Conservation (phyloP, 2,797 vertebrate genomes). For the Loris lydekkerianus region DNA sequence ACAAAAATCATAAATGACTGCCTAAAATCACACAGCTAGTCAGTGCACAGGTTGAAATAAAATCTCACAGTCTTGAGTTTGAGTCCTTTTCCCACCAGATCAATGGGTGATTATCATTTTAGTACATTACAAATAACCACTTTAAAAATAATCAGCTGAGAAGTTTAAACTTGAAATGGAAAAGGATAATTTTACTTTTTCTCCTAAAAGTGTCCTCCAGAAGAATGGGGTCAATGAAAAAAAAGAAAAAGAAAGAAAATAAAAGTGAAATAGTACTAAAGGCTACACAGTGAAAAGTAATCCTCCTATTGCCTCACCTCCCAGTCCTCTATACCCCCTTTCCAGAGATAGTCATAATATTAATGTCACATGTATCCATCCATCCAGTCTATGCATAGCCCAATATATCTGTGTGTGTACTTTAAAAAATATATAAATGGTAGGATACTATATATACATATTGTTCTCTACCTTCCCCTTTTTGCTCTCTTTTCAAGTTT, state of each 20-base stretch:
- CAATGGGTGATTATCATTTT: not conserved
- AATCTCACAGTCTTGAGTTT: not conserved
- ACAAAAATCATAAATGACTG: not conserved
- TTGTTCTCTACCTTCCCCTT: not conserved
- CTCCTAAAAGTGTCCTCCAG: not conserved
- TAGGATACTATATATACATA: not conserved
- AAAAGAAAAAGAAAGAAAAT: not conserved
- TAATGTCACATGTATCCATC: not conserved
- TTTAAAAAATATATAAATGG: not conserved
- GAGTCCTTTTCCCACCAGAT: not conserved
- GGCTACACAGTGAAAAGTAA: not conserved
- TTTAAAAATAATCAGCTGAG: not conserved
- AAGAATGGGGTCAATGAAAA: not conserved
- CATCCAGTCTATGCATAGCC: not conserved
- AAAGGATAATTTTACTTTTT: not conserved
- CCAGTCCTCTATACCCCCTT: not conserved
- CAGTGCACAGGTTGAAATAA: not conserved
- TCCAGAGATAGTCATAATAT: not conserved
- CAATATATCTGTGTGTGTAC: not conserved
- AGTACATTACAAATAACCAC: not conserved
- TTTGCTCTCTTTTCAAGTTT: not conserved
- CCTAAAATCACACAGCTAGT: not conserved
- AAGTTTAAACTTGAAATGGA: not conserved
- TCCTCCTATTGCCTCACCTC: not conserved
- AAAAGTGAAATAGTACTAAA: not conserved